Evolutionary conservation across 1,140 invertebrate genomes (phyloP).

Genomic region (Pectinophora gossypiella): DNA sequence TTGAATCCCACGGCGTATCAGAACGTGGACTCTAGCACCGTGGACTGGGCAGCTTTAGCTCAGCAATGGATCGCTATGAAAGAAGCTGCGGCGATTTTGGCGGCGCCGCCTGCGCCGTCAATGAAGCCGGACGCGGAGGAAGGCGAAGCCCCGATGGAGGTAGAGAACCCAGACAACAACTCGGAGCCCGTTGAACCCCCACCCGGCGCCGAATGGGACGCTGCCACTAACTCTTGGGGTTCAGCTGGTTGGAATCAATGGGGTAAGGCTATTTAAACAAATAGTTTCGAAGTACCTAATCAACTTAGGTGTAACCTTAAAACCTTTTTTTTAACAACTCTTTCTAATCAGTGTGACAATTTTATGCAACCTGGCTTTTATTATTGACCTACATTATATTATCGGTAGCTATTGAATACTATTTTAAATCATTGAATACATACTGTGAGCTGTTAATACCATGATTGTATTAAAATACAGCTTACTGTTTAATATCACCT

Average conservation of each 20-base stretch:
- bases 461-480: no score
- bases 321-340: no score
- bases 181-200: constrained; percentile 40
- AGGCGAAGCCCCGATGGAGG: constrained; percentile 91
- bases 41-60: constrained; percentile 96
- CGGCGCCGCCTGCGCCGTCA: constrained; percentile 69
- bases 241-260: constrained; percentile 77
- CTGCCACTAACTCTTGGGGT: constrained; percentile 70
- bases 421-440: no score
- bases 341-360: no score
- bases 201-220: constrained; percentile 45
- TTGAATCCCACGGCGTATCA: constrained; percentile 83
- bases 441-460: no score
- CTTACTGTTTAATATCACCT: no score
- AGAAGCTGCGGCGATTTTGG: constrained; percentile 76
- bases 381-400: no score
- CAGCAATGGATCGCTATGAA: constrained; percentile 99
- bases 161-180: constrained; percentile 77
- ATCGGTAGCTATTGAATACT: no score
- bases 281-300: no score
- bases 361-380: no score
- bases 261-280: no score
- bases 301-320: no score
- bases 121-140: constrained; percentile 77
- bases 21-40: constrained; percentile 78